A percentile compares a stretch with the other conserved stretches of the same genome.
Conservation (phyloP, 2,113 vertebrate species). For the Uria aalge region DNA sequence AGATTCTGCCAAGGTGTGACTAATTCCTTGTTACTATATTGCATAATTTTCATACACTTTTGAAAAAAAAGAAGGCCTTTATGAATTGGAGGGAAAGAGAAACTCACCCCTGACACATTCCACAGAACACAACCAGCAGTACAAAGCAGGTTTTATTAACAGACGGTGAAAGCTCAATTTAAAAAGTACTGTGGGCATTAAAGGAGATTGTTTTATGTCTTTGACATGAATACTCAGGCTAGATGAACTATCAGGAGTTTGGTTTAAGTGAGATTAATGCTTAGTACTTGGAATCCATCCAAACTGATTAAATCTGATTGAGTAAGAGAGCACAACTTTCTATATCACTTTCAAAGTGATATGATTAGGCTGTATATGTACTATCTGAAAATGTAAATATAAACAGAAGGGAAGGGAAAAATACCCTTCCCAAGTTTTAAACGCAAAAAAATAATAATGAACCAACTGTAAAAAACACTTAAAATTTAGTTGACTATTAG, state of each 20-base stretch:
- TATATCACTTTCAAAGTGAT: constrained; percentile 69
- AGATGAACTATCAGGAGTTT: constrained; percentile 69
- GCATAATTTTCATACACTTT: constrained; percentile 48
- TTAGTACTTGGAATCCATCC: constrained; percentile 69
- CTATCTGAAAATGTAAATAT: constrained; percentile 45
- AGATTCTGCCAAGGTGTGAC: constrained; percentile 38
- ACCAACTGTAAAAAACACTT: background rate
- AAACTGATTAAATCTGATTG: constrained; percentile 77
- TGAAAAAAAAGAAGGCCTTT: background rate
- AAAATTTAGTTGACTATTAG: background rate
- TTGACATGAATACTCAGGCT: constrained; percentile 68
- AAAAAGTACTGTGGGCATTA: constrained; percentile 67
- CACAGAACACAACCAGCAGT: constrained; percentile 11
- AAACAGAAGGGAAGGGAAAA: constrained; percentile 25
- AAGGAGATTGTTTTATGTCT: constrained; percentile 73
- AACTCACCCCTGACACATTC: constrained; percentile 35
- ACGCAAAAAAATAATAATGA: background rate
- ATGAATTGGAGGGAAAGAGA: constrained; percentile 35
- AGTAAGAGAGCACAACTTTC: constrained; percentile 71
- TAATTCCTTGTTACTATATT: constrained; percentile 47
- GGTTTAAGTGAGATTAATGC: constrained; percentile 76
- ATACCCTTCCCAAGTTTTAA: constrained; percentile 22
- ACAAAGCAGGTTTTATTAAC: constrained; percentile 71
- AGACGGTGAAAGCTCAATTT: constrained; percentile 63
- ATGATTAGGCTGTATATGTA: constrained; percentile 25